Percentiles rank a stretch among this genome's conserved stretches.
Conservation (phyloP, 2,888 invertebrate species). For the Nemapogon koenigi region DNA sequence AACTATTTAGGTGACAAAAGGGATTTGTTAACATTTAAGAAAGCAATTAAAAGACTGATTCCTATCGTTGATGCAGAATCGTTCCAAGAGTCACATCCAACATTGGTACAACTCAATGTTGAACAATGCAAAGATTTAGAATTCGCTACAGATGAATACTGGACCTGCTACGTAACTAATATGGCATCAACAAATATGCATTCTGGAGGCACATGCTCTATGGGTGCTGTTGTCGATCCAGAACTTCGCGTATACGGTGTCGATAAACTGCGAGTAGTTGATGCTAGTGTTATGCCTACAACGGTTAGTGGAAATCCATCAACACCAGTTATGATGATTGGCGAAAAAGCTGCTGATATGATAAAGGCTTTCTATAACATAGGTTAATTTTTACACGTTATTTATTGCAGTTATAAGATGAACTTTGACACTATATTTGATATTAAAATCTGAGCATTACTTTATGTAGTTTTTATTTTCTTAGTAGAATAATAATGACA, state of each 20-base stretch:
- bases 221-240: slow-evolving; percentile 10
- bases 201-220: slow-evolving; percentile 4
- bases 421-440: too few species aligned
- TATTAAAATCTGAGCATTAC: too few species aligned
- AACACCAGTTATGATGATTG: slow-evolving; percentile 4
- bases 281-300: slow-evolving; percentile 9
- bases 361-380: too few species aligned
- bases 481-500: too few species aligned
- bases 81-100: neutral
- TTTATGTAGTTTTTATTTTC: too few species aligned
- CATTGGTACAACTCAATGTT: slow-evolving; percentile 1
- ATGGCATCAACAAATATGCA: slow-evolving; percentile 6
- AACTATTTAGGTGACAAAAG: neutral
- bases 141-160: slow-evolving; percentile 10
- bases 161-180: slow-evolving; percentile 8
- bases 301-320: neutral
- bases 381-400: too few species aligned
- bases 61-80: slow-evolving; percentile 7
- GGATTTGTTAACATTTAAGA: neutral
- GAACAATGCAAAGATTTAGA: slow-evolving; percentile 8
- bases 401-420: too few species aligned
- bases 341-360: slow-evolving; percentile 11
- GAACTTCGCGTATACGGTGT: slow-evolving; percentile 8
- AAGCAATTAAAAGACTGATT: neutral
- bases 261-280: slow-evolving; percentile 6